Percentiles rank a stretch among this genome's conserved stretches.
Conservation (phyloP, 2,797 vertebrate species). For the Sarcophilus harrisii region DNA sequence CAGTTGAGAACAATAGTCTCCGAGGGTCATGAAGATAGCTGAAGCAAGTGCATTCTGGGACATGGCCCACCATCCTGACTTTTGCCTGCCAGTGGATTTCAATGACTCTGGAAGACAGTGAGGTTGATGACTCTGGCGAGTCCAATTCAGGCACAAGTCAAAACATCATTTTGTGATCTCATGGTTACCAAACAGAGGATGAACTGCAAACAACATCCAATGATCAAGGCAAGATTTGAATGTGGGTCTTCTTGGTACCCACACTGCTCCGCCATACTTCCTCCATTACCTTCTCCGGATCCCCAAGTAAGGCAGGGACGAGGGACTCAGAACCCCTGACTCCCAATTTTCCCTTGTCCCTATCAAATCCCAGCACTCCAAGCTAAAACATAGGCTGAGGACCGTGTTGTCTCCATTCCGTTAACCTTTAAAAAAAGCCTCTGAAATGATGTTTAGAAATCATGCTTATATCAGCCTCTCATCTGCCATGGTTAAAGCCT, state of each 20-base stretch:
- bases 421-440: background rate
- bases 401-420: background rate
- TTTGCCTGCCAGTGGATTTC: no score
- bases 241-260: background rate
- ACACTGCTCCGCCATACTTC: background rate
- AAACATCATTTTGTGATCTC: background rate
- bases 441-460: background rate
- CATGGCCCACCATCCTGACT: background rate
- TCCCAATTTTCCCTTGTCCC: background rate
- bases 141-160: background rate
- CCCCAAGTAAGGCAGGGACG: background rate
- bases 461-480: background rate
- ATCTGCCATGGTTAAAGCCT: background rate
- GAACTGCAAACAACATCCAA: background rate
- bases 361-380: background rate
- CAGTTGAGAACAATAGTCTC: no score
- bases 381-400: background rate
- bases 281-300: background rate
- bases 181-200: background rate
- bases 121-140: background rate
- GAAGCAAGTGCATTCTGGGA: no score
- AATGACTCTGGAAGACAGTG: background rate
- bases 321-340: background rate
- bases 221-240: background rate
- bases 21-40: no score